Evolutionary conservation across 2,797 vertebrate species (phyloP).

Genomic region (Anguilla pacifica): DNA sequence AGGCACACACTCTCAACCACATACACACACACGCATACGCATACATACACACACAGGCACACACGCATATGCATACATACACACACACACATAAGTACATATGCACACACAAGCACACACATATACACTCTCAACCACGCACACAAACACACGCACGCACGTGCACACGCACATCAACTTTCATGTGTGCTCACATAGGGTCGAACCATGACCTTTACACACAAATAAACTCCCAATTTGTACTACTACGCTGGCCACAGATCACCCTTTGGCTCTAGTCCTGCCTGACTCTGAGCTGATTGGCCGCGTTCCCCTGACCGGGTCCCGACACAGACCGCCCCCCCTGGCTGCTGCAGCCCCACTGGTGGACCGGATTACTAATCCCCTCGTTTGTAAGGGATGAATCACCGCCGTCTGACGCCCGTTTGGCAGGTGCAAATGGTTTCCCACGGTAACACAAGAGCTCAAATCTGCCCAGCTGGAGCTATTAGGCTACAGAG

Average conservation of each 20-base stretch:
- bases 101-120: not conserved
- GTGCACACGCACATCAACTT: no score
- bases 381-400: not conserved
- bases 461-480: not conserved
- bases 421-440: not conserved
- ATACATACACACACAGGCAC: not conserved
- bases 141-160: not conserved
- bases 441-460: constrained; percentile 4
- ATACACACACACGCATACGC: not conserved
- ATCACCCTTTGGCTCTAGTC: not conserved
- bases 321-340: not conserved
- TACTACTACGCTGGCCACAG: not conserved
- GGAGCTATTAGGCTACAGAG: not conserved
- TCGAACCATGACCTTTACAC: not conserved
- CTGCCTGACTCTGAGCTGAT: not conserved
- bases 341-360: not conserved
- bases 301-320: not conserved
- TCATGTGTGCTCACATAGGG: not conserved
- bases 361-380: not conserved
- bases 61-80: not conserved
- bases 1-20: not conserved
- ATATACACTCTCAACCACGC: no score
- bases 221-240: not conserved
- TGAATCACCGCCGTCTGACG: not conserved
- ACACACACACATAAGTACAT: not conserved